Conservation (phyloP, 2,113 vertebrate species). For the Theristicus caerulescens region DNA sequence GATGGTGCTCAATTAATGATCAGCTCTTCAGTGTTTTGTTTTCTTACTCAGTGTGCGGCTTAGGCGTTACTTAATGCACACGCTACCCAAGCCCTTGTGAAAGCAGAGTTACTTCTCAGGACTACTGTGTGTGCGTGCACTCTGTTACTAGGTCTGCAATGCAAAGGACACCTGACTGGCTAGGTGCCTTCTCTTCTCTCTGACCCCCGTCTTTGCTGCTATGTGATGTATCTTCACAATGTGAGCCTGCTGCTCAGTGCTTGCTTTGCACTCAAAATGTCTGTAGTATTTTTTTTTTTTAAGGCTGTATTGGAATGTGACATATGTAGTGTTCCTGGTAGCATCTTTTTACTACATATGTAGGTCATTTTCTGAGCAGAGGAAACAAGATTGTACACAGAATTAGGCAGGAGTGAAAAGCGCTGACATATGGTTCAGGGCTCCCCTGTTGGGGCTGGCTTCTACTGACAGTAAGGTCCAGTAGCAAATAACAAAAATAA, state of each 20-base stretch:
- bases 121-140: fast-evolving
- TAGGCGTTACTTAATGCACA: not conserved
- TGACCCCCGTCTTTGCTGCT: not conserved
- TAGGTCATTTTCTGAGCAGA: slow-evolving; percentile 38
- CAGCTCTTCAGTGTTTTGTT: not conserved
- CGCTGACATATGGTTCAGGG: not conserved
- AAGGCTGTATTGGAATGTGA: not conserved
- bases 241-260: not conserved
- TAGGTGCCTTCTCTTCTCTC: not conserved
- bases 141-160: not conserved
- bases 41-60: not conserved
- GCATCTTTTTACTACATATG: slow-evolving; percentile 13
- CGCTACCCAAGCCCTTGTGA: not conserved
- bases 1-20: not conserved
- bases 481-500: not conserved
- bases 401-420: not conserved
- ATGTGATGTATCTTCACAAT: fast-evolving
- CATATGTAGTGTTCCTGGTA: not conserved
- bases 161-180: not conserved
- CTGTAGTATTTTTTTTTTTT: not conserved
- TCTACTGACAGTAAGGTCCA: not conserved
- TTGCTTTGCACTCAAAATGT: not conserved
- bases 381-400: not conserved
- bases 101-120: not conserved
- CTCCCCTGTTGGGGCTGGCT: not conserved